These are phyloP conservation scores for Achroia grisella DNA, from an alignment of 1,140 invertebrate species.

Conservation along the genomic window DNA sequence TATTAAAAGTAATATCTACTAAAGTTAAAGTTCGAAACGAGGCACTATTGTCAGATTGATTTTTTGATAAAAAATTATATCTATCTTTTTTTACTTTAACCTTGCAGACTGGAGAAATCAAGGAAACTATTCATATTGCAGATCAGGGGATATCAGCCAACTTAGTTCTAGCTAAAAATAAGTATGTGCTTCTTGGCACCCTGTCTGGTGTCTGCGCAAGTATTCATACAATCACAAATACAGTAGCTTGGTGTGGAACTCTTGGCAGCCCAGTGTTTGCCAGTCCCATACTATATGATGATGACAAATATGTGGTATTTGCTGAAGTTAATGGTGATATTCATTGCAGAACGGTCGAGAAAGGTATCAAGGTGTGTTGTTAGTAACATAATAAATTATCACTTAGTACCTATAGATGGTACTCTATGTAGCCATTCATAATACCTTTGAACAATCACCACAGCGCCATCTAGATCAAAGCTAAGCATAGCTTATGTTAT, in stretches of 20 bases:
- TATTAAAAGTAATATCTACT: too few relatives aligned
- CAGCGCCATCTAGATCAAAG: too few relatives aligned
- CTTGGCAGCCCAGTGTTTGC: slow-evolving; percentile 78
- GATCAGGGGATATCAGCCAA: slow-evolving; percentile 77
- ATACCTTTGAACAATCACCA: too few relatives aligned
- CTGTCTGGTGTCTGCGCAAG: slow-evolving; percentile 75
- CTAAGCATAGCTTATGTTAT: too few relatives aligned
- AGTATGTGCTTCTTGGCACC: slow-evolving; percentile 71
- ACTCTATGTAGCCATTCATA: too few relatives aligned
- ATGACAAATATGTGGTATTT: slow-evolving; percentile 70
- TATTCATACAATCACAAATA: slow-evolving; percentile 58
- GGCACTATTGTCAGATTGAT: too few relatives aligned
- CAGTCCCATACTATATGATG: slow-evolving; percentile 70
- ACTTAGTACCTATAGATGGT: too few relatives aligned
- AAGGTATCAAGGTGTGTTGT: slow-evolving; percentile 50
- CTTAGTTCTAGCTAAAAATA: slow-evolving; percentile 64
- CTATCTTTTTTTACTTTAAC: slow-evolving; percentile 2
- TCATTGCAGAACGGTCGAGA: slow-evolving; percentile 63
- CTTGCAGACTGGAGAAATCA: slow-evolving; percentile 51
- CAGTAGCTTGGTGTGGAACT: slow-evolving; percentile 72
- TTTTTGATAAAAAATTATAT: too few relatives aligned
- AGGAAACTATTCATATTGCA: slow-evolving; percentile 39
- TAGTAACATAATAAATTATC: neutral
- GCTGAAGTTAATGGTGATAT: slow-evolving; percentile 76
- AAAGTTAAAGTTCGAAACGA: too few relatives aligned